Percentiles rank a stretch among this genome's conserved stretches.
These are phyloP conservation scores for Sycobia sp. DNA, from an alignment of 1,140 invertebrate genomes.

Conservation along the genomic window DNA sequence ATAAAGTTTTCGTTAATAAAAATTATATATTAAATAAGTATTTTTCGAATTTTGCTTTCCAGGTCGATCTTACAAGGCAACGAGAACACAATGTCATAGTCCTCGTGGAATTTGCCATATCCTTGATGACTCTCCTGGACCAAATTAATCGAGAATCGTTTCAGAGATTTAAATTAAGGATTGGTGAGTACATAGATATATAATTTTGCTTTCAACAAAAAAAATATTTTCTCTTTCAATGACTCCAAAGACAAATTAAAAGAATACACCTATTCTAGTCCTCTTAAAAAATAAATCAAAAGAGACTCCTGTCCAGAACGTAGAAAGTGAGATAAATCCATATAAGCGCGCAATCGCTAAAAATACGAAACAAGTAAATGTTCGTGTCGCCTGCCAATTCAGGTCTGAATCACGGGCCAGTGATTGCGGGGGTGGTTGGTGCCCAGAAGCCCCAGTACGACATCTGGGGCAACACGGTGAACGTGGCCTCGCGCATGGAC, in stretches of 20 bases:
- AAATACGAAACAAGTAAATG: neutral
- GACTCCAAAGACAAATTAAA: too few species aligned
- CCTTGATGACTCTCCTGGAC: conserved; percentile 88
- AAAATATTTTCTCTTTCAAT: neutral
- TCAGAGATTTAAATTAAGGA: conserved; percentile 89
- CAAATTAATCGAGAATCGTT: conserved; percentile 97
- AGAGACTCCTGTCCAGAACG: too few species aligned
- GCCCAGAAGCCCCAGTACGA: conserved; percentile 98
- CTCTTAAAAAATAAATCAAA: too few species aligned
- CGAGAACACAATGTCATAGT: conserved; percentile 87
- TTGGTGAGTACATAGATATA: conserved; percentile 71
- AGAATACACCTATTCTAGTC: too few species aligned
- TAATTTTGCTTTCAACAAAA: neutral
- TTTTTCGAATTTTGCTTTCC: conserved; percentile 20
- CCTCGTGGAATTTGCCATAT: conserved; percentile 91
- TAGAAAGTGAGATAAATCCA: too few species aligned
- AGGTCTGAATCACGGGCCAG: conserved; percentile 93
- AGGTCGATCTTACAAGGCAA: conserved; percentile 73
- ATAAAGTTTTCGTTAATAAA: too few species aligned
- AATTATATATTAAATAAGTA: too few species aligned
- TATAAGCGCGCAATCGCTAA: too few species aligned
- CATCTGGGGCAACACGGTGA: conserved; percentile 98
- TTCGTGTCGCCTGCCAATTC: too few species aligned
- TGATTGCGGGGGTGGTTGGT: conserved; percentile 92
- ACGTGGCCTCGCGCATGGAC: conserved; percentile 95